Conservation (phyloP, 2,797 vertebrate genomes). For the Falco biarmicus region DNA sequence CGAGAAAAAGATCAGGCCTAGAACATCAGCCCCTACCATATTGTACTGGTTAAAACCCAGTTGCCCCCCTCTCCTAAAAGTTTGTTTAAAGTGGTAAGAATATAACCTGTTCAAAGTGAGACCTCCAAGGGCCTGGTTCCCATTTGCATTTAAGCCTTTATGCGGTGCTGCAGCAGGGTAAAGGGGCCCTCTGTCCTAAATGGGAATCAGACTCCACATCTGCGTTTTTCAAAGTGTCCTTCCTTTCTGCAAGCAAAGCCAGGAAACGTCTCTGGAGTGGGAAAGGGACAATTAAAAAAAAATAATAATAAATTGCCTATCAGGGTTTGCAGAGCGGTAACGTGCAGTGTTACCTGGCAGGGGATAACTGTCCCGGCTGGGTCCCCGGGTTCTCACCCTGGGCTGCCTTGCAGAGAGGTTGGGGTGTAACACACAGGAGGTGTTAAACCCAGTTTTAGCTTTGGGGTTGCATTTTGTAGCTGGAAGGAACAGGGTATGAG, state of each 20-base stretch:
- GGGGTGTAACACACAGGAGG: not conserved
- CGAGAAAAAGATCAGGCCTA: not conserved
- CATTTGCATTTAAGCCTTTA: constrained; percentile 55
- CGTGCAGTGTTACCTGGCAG: fast-evolving
- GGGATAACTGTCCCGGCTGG: fast-evolving
- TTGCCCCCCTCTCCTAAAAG: constrained; percentile 17
- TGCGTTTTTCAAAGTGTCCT: not conserved
- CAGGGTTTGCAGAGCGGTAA: fast-evolving
- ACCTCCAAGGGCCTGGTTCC: constrained; percentile 57
- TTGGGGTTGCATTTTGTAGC: not conserved
- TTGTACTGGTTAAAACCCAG: constrained; percentile 47
- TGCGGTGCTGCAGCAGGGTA: not conserved
- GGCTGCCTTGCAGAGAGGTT: not conserved
- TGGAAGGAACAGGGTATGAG: not conserved
- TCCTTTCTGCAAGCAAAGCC: not conserved
- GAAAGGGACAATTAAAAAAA: not conserved
- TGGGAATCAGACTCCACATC: constrained; percentile 62
- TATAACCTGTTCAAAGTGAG: constrained; percentile 66
- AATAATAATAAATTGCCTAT: not conserved
- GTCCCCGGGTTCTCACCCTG: fast-evolving
- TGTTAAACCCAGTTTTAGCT: not conserved
- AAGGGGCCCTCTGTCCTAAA: constrained; percentile 57
- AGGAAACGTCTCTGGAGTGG: not conserved
- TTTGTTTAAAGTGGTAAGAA: constrained; percentile 55
- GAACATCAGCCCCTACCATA: constrained; percentile 36